phyloP scores from a whole-genome alignment of 2,797 vertebrate species.

The Myotis myotis region DNA sequence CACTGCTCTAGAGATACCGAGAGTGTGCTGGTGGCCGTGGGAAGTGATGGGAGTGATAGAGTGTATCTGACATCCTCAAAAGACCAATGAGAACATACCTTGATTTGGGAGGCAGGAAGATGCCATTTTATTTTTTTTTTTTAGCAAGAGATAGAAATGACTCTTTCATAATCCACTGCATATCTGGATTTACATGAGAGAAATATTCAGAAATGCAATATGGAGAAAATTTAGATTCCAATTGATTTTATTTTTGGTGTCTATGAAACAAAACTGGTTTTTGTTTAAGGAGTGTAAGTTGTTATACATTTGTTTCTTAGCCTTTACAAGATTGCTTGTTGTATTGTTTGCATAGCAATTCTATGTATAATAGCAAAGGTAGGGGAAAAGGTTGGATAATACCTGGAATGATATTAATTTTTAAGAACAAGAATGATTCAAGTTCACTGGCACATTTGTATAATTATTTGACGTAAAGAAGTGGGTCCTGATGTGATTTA shows the following conservation, averaged over 20 bases:
- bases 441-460: background rate
- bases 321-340: background rate
- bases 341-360: background rate
- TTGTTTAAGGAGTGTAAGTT: background rate
- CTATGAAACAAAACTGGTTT: background rate
- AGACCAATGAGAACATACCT: accelerated
- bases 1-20: accelerated
- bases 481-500: background rate
- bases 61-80: too few species aligned
- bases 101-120: too few species aligned
- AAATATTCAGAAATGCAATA: background rate
- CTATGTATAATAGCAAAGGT: background rate
- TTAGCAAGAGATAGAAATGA: background rate
- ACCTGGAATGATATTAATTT: background rate
- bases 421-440: background rate
- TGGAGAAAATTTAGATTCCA: background rate
- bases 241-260: background rate
- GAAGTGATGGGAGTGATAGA: background rate
- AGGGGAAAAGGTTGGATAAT: too few species aligned
- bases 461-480: background rate
- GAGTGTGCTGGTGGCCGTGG: accelerated
- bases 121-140: background rate
- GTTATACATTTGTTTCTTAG: background rate
- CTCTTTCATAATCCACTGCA: background rate
- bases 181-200: background rate